Percentiles rank a stretch among this genome's conserved stretches.
These are phyloP conservation scores for Sycophila texana DNA, from an alignment of 2,888 invertebrate species.

Conservation along the genomic window DNA sequence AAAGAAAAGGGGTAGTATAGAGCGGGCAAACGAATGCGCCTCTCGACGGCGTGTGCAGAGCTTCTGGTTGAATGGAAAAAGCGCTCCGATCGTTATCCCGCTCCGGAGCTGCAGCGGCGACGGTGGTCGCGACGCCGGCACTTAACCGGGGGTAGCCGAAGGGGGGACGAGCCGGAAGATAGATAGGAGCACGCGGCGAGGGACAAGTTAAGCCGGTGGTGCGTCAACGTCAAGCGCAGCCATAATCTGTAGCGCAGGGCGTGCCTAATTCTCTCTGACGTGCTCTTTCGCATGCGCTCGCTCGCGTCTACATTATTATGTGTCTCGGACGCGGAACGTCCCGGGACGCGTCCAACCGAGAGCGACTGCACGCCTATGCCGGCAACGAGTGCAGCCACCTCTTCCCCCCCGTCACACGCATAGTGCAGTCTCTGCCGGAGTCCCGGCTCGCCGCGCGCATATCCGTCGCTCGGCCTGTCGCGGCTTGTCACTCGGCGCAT, in stretches of 20 bases:
- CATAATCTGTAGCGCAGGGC: slow-evolving; percentile 63
- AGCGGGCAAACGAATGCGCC: no score
- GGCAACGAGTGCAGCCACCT: background rate
- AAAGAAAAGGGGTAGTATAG: slow-evolving; percentile 2
- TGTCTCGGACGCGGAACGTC: slow-evolving; percentile 54
- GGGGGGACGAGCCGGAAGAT: background rate
- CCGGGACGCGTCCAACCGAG: slow-evolving; percentile 53
- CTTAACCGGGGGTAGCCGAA: background rate
- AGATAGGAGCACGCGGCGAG: slow-evolving; percentile 5
- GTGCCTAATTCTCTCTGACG: slow-evolving; percentile 67
- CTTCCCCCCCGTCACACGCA: background rate
- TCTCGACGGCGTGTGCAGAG: background rate
- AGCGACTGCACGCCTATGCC: background rate
- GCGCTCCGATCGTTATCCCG: slow-evolving; percentile 53
- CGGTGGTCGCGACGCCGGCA: background rate
- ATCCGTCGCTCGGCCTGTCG: slow-evolving; percentile 38
- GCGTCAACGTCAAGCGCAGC: slow-evolving; percentile 61
- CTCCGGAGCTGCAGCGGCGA: slow-evolving; percentile 10
- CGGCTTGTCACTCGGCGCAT: slow-evolving; percentile 55
- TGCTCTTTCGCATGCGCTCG: slow-evolving; percentile 63
- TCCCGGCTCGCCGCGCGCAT: background rate
- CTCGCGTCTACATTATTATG: slow-evolving; percentile 62
- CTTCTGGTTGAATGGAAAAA: slow-evolving; percentile 8
- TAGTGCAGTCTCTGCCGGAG: slow-evolving; percentile 1
- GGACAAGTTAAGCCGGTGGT: slow-evolving; percentile 55